Evolutionary conservation across 2,797 vertebrate species (phyloP).

Genomic region (Cossypha dichroa): DNA sequence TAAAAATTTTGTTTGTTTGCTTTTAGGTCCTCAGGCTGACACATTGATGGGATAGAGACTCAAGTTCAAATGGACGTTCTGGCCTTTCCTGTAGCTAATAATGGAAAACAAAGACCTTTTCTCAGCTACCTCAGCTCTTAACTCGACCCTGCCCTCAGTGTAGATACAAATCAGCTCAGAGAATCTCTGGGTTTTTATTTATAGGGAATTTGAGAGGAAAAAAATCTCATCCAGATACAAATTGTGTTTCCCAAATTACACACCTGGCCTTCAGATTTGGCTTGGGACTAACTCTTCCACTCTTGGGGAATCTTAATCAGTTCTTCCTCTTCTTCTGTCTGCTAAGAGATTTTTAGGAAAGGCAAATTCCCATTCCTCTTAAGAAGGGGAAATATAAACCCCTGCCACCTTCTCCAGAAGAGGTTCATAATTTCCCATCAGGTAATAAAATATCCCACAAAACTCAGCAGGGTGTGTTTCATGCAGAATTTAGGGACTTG

Average conservation of each 20-base stretch:
- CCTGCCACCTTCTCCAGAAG: accelerated
- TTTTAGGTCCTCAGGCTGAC: not conserved
- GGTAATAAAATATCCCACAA: not conserved
- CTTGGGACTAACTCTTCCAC: not conserved
- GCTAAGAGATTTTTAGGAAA: not conserved
- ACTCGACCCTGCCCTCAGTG: not conserved
- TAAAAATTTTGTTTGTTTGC: not conserved
- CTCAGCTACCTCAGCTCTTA: not conserved
- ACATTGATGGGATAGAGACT: not conserved
- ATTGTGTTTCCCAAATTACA: not conserved
- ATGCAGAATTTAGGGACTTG: not conserved
- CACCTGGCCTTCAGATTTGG: not conserved
- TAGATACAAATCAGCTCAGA: not conserved
- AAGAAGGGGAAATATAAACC: not conserved
- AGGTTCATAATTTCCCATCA: not conserved
- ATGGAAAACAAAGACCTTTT: not conserved
- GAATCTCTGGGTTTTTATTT: not conserved
- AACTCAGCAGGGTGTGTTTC: accelerated
- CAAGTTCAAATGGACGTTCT: not conserved
- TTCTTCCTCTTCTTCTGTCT: not conserved
- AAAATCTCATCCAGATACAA: not conserved
- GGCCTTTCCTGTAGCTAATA: not conserved
- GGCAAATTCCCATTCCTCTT: not conserved
- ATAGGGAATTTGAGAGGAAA: not conserved
- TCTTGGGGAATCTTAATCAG: not conserved